phyloP scores from a whole-genome alignment of 1,140 invertebrate species.

The Drosophila mojavensis region DNA sequence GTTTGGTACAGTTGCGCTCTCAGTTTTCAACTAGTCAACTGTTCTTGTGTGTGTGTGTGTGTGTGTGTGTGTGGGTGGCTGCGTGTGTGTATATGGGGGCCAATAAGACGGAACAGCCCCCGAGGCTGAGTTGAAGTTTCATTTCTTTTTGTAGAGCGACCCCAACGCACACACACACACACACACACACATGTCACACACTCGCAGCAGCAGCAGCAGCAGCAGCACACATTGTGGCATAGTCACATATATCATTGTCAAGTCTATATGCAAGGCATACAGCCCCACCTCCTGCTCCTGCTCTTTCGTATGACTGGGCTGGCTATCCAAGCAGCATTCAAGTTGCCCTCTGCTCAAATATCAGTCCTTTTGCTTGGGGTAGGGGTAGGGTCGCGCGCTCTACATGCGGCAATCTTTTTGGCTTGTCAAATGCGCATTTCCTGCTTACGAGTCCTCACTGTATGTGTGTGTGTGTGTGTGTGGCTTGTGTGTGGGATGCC shows the following conservation, averaged over 20 bases:
- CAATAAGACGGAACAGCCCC: slow-evolving; percentile 49
- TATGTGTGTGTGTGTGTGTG: slow-evolving; percentile 17
- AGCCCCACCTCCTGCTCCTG: not conserved
- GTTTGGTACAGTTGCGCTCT: slow-evolving; percentile 64
- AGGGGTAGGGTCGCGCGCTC: slow-evolving; percentile 7
- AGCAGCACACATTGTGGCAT: slow-evolving; percentile 45
- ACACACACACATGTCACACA: slow-evolving; percentile 23
- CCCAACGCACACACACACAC: not conserved
- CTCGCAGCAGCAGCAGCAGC: slow-evolving; percentile 26
- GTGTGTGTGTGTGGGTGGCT: not conserved
- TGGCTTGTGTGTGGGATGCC: slow-evolving; percentile 22
- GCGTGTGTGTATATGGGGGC: not conserved
- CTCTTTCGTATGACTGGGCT: not conserved
- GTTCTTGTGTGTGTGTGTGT: not conserved
- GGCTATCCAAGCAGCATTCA: slow-evolving; percentile 35
- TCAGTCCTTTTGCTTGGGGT: slow-evolving; percentile 65
- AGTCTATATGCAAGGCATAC: slow-evolving; percentile 74
- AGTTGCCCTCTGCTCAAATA: slow-evolving; percentile 55
- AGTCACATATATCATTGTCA: slow-evolving; percentile 82
- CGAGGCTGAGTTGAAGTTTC: slow-evolving; percentile 67
- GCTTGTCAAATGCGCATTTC: slow-evolving; percentile 82
- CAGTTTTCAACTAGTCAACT: slow-evolving; percentile 44
- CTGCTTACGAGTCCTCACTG: slow-evolving; percentile 73
- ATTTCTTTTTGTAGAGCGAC: slow-evolving; percentile 52
- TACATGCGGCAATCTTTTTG: slow-evolving; percentile 77